Conservation (phyloP, 2,113 vertebrate species). For the Atlantisia rogersi region DNA sequence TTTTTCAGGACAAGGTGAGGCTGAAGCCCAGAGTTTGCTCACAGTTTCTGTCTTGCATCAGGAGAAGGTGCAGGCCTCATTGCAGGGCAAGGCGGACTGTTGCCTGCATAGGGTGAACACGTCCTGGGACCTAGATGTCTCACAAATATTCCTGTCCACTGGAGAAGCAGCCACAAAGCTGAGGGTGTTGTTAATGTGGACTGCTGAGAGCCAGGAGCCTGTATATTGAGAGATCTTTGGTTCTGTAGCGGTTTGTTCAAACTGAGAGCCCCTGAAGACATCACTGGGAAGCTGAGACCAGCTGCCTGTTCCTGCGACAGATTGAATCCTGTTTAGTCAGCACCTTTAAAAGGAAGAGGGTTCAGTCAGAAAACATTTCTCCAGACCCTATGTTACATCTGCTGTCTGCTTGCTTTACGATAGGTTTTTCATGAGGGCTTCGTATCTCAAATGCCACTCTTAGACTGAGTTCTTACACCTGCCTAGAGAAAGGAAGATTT, state of each 20-base stretch:
- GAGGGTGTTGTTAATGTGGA: not conserved
- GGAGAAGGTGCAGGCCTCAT: not conserved
- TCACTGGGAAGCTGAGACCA: not conserved
- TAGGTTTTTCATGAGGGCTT: not conserved
- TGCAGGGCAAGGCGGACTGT: not conserved
- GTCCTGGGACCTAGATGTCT: not conserved
- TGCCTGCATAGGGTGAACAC: not conserved
- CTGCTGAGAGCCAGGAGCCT: not conserved
- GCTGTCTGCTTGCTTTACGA: not conserved
- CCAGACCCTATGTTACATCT: not conserved
- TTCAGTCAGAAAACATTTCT: not conserved
- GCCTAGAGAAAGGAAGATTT: not conserved
- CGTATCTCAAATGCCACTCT: not conserved
- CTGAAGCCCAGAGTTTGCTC: not conserved
- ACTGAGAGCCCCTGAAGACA: not conserved
- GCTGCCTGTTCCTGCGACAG: not conserved
- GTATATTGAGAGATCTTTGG: not conserved
- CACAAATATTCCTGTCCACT: not conserved
- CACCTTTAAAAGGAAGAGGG: not conserved
- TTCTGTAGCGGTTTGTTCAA: not conserved
- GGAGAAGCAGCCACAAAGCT: not conserved
- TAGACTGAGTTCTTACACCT: not conserved
- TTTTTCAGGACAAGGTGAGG: not conserved
- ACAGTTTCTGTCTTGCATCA: not conserved
- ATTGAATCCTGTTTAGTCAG: not conserved